These are phyloP conservation scores for Penelope pileata DNA, from an alignment of 2,113 vertebrate species.

Conservation along the genomic window DNA sequence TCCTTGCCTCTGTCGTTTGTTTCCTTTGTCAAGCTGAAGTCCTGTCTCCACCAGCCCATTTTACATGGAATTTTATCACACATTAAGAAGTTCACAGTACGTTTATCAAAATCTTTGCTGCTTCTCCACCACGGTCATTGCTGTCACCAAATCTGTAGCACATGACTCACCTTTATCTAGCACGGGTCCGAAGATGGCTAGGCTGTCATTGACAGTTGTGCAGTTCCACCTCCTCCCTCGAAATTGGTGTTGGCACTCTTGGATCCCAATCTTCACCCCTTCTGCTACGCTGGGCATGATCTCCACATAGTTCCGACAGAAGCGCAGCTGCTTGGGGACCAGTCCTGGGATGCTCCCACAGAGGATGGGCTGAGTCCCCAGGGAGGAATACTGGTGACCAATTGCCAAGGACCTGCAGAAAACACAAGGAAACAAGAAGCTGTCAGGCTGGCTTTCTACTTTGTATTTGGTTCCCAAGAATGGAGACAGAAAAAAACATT, in stretches of 20 bases:
- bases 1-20: not conserved
- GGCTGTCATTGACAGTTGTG: slow-evolving; percentile 90
- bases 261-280: slow-evolving; percentile 93
- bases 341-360: slow-evolving; percentile 95
- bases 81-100: not conserved
- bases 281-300: slow-evolving; percentile 98
- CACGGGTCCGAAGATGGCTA: slow-evolving; percentile 96
- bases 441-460: not conserved
- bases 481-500: not conserved
- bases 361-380: slow-evolving; percentile 91
- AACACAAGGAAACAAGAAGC: not conserved
- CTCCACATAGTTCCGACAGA: slow-evolving; percentile 97
- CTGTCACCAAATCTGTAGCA: fast-evolving
- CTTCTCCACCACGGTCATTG: fast-evolving
- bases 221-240: slow-evolving; percentile 97
- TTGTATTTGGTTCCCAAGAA: not conserved
- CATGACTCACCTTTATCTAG: slow-evolving; percentile 90
- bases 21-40: not conserved
- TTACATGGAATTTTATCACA: not conserved
- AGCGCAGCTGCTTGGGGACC: slow-evolving; percentile 96
- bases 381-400: slow-evolving; percentile 90
- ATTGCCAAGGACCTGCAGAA: slow-evolving; percentile 90
- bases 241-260: slow-evolving; percentile 97
- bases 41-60: not conserved
- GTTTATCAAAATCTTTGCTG: not conserved